Evolutionary conservation across 2,888 invertebrate genomes (phyloP), one percentile per base, ranked within the genome.

Genomic region (Tachystola acroxantha): DNA sequence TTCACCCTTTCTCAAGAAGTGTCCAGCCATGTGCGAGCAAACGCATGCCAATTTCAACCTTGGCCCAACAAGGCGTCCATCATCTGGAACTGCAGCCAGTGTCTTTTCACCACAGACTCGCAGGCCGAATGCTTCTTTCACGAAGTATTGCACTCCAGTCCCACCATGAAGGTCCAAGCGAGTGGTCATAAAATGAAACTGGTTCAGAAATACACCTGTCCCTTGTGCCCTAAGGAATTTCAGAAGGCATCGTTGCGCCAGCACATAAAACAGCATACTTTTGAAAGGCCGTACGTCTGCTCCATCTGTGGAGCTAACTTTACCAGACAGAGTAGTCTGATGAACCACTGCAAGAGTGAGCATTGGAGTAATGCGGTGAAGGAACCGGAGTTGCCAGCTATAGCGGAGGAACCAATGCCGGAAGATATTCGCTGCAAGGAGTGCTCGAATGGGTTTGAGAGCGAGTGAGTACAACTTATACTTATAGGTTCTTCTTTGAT

Each of bases 1-100:
- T 94, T 95, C 60, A 88, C 90, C 0, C 78, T 93, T 0, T 87
- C 92, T 1, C 94, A 95, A 82, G 94, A 94, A 58, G 88, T 95
- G 7, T 90, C 92, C 0, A 88, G 89, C 7, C 95, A 95, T 60
- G 86, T 92, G n/a, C 82, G 90, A 39, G 80, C 84, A 42, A 90
- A 90, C 42, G 79, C 87, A 2, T 93, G 90, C 63, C 82, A 76
- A 24, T 88, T 88, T 43, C 58, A 65, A 28, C 38, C 47, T 2
- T 9, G 26, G 1, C 32, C 37, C 11, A 7, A 24, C 45, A 51
- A 43, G 34, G 57, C 71, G 0, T 63, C 72, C 1, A 60, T 73
- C 14, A 64, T 78, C 34, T 89, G 88, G 88, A 87, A 73, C 51
- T 93, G 93, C 66, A 82, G 84, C 43, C 86, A 87, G 32, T 93